Evolutionary conservation across 2,797 vertebrate genomes (phyloP).

Genomic region (Chrosomus eos): DNA sequence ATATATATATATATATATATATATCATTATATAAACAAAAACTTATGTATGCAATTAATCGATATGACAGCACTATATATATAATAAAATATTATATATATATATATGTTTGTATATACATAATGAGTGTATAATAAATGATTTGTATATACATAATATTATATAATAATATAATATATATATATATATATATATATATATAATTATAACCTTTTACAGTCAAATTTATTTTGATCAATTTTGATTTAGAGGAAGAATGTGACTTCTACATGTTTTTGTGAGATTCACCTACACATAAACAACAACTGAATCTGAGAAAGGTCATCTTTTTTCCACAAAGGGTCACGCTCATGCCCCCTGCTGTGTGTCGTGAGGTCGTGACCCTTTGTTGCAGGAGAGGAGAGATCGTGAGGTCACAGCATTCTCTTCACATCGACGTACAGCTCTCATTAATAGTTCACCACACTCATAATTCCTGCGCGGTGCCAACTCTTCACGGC

Average conservation of each 20-base stretch:
- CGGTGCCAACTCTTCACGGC: not conserved
- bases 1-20: too few species aligned
- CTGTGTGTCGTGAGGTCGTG: slow-evolving; percentile 1
- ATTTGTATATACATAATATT: too few species aligned
- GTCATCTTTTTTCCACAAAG: not conserved
- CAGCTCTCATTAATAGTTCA: slow-evolving; percentile 15
- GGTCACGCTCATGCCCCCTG: not conserved
- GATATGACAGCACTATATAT: too few species aligned
- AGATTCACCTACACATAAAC: not conserved
- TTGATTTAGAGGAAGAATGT: not conserved
- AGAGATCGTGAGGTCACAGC: not conserved
- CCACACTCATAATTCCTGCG: not conserved
- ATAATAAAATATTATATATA: too few species aligned
- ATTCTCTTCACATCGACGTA: not conserved
- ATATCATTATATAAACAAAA: too few species aligned
- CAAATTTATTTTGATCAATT: not conserved
- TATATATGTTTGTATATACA: too few species aligned
- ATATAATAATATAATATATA: too few species aligned
- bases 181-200: too few species aligned
- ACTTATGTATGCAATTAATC: too few species aligned
- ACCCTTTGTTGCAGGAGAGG: not conserved
- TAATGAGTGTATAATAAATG: too few species aligned
- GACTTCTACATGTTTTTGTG: not conserved
- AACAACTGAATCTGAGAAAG: not conserved
- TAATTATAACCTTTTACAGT: not conserved